A percentile compares a stretch with the other conserved stretches of the same genome.
These are phyloP conservation scores for Chironomus riparius DNA, from an alignment of 2,888 invertebrate genomes.

Conservation along the genomic window DNA sequence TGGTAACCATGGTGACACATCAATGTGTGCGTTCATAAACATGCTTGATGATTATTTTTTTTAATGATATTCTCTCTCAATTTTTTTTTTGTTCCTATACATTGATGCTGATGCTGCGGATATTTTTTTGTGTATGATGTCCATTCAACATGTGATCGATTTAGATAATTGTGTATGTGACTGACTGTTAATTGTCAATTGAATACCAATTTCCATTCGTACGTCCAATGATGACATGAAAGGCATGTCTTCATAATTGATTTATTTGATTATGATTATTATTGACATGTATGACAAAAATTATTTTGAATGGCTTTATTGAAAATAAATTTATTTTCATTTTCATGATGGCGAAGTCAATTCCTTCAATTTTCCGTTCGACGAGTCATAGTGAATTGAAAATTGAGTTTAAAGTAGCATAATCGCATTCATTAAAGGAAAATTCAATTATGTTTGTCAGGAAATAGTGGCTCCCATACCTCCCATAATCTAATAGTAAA, in stretches of 20 bases:
- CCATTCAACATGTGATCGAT: not conserved
- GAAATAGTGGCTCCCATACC: not conserved
- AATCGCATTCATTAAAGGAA: not conserved
- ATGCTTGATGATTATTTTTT: too few species aligned
- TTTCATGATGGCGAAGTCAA: not conserved
- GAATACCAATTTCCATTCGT: not conserved
- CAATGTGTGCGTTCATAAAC: not conserved
- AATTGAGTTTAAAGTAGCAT: not conserved
- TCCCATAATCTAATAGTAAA: not conserved
- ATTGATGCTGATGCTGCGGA: not conserved
- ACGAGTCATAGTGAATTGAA: not conserved
- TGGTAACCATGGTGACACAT: not conserved
- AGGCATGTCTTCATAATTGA: not conserved
- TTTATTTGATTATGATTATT: not conserved
- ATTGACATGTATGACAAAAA: not conserved
- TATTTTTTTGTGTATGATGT: not conserved
- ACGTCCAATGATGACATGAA: not conserved
- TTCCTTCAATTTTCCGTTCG: not conserved
- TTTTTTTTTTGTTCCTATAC: not conserved
- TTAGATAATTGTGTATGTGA: not conserved
- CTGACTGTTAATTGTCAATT: not conserved
- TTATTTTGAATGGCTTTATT: not conserved
- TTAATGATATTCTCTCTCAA: too few species aligned
- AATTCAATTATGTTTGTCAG: not conserved
- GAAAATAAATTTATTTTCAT: not conserved